Percentiles rank a stretch among this genome's conserved stretches.
These are phyloP conservation scores for Triplophysa dalaica DNA, from an alignment of 2,113 vertebrate species.

Conservation along the genomic window DNA sequence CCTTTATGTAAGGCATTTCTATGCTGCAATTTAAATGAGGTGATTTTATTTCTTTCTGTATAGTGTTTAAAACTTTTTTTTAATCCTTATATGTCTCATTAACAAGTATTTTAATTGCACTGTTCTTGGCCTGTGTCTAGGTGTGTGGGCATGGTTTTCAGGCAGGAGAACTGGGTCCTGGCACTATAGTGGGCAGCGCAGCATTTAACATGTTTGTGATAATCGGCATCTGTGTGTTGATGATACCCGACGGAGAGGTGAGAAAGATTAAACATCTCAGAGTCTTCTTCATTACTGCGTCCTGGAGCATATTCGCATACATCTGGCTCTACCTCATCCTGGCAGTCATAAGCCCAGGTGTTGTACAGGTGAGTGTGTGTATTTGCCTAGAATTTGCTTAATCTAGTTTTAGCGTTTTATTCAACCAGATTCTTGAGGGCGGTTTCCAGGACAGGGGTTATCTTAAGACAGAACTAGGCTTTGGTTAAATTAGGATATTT, in stretches of 20 bases:
- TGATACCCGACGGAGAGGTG: conserved; percentile 85
- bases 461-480: too few relatives aligned
- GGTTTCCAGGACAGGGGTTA: too few relatives aligned
- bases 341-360: conserved; percentile 87
- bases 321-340: conserved; percentile 96
- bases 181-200: conserved; percentile 93
- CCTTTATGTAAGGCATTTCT: background rate
- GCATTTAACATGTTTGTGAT: conserved; percentile 99
- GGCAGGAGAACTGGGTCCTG: conserved; percentile 86
- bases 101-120: background rate
- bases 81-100: background rate
- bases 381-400: too few relatives aligned
- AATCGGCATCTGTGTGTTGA: conserved; percentile 86
- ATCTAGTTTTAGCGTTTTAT: too few relatives aligned
- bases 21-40: background rate
- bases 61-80: too few relatives aligned
- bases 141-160: conserved; percentile 91
- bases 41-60: background rate
- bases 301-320: conserved; percentile 97
- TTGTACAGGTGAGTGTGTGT: conserved; percentile 78
- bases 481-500: too few relatives aligned
- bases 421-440: too few relatives aligned
- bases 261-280: conserved; percentile 90
- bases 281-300: conserved; percentile 92
- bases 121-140: conserved; percentile 51